Percentiles rank a stretch among this genome's conserved stretches.
Evolutionary conservation across 2,797 vertebrate species (phyloP).

Genomic region (Labeo calbasu): DNA sequence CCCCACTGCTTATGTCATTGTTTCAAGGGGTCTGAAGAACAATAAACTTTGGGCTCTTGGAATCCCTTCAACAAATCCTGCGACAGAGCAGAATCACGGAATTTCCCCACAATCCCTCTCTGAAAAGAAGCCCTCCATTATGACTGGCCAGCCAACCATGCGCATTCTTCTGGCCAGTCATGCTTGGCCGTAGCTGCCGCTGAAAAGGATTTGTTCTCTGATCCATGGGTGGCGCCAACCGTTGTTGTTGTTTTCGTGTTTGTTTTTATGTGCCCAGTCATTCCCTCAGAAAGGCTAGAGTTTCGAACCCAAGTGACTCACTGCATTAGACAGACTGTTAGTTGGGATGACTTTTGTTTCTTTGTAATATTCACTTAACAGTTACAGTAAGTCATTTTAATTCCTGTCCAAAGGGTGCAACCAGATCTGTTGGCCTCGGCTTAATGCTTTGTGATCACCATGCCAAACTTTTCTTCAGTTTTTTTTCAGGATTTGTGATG

Average conservation of each 20-base stretch:
- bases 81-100: constrained; percentile 71
- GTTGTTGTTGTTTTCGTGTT: constrained; percentile 42
- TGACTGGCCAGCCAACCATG: constrained; percentile 81
- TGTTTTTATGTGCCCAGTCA: constrained; percentile 25
- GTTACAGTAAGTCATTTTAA: constrained; percentile 23
- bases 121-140: constrained; percentile 80
- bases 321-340: constrained; percentile 19
- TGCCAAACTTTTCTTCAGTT: constrained; percentile 30
- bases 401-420: constrained; percentile 27
- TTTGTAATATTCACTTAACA: constrained; percentile 35
- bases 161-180: constrained; percentile 79
- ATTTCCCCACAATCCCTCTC: constrained; percentile 79
- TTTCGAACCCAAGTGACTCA: constrained; percentile 41
- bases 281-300: constrained; percentile 34
- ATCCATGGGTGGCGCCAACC: constrained; percentile 47
- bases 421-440: constrained; percentile 14
- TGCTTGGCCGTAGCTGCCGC: constrained; percentile 60
- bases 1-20: constrained; percentile 64
- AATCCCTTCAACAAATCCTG: constrained; percentile 50
- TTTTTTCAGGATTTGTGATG: constrained; percentile 41
- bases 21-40: constrained; percentile 53
- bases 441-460: constrained; percentile 34
- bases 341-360: constrained; percentile 17
- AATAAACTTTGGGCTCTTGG: constrained; percentile 57
- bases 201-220: constrained; percentile 59